A percentile compares a stretch with the other conserved stretches of the same genome.
These are phyloP conservation scores for Stercorarius parasiticus DNA, from an alignment of 2,113 vertebrate species.

Conservation along the genomic window DNA sequence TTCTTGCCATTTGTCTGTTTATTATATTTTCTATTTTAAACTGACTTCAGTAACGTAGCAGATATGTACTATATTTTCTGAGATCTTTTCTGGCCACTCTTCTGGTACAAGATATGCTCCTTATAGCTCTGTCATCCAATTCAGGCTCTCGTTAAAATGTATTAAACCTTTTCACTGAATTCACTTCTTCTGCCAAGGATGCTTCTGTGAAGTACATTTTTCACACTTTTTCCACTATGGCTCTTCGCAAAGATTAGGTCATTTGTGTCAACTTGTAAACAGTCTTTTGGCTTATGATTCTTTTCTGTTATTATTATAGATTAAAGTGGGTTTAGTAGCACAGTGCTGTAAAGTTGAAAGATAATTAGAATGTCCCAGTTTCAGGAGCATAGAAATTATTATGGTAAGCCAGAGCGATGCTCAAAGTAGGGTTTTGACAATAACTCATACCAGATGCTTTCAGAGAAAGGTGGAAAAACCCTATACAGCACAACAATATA, in stretches of 20 bases:
- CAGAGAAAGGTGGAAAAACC: constrained; percentile 1
- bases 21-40: constrained; percentile 16
- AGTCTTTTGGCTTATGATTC: constrained; percentile 54
- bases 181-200: constrained; percentile 47
- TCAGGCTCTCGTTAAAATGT: constrained; percentile 42
- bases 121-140: constrained; percentile 6
- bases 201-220: constrained; percentile 60
- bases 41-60: background rate
- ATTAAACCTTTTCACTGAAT: constrained; percentile 16
- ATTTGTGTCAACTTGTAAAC: constrained; percentile 69
- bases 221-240: constrained; percentile 24
- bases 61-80: background rate
- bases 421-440: constrained; percentile 40
- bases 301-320: constrained; percentile 43
- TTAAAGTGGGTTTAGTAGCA: constrained; percentile 31
- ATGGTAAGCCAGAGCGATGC: background rate
- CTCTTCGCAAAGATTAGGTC: constrained; percentile 37
- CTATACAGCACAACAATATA: constrained; percentile 21
- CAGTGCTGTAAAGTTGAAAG: constrained; percentile 26
- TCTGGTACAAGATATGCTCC: constrained; percentile 24
- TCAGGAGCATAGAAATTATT: constrained; percentile 40
- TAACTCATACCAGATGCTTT: constrained; percentile 16
- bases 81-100: background rate
- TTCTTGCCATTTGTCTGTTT: constrained; percentile 32
- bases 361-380: constrained; percentile 70